Conservation (phyloP, 1,140 invertebrate genomes). For the Samia ricini region DNA sequence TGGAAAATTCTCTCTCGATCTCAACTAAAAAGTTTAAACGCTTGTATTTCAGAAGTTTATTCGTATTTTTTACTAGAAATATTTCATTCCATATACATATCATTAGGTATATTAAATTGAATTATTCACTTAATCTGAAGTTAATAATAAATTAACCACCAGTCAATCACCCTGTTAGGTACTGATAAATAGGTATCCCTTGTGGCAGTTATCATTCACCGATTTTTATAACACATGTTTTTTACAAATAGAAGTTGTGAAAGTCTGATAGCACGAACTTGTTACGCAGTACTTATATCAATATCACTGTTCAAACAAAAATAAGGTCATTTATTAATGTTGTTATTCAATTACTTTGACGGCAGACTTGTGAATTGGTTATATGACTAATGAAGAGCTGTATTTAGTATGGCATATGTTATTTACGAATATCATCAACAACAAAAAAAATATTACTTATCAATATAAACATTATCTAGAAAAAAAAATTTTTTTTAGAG, state of each 20-base stretch:
- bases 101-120: too few species aligned
- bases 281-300: neutral
- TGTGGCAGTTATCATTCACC: too few species aligned
- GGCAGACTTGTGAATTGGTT: neutral
- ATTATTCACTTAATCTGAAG: too few species aligned
- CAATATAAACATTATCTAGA: too few species aligned
- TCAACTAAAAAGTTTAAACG: too few species aligned
- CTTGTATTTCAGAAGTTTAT: too few species aligned
- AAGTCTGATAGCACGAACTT: neutral
- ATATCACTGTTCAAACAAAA: neutral
- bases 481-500: neutral
- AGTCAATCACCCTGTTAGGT: too few species aligned
- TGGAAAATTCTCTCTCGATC: too few species aligned
- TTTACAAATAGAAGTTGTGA: neutral
- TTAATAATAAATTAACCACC: too few species aligned
- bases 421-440: neutral
- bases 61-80: too few species aligned
- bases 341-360: neutral
- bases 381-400: neutral
- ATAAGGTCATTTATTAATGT: neutral
- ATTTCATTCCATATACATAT: too few species aligned
- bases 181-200: too few species aligned
- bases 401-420: neutral
- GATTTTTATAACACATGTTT: conserved; percentile 3
- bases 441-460: neutral